Conservation (phyloP, 2,888 invertebrate genomes). For the Theretra japonica region DNA sequence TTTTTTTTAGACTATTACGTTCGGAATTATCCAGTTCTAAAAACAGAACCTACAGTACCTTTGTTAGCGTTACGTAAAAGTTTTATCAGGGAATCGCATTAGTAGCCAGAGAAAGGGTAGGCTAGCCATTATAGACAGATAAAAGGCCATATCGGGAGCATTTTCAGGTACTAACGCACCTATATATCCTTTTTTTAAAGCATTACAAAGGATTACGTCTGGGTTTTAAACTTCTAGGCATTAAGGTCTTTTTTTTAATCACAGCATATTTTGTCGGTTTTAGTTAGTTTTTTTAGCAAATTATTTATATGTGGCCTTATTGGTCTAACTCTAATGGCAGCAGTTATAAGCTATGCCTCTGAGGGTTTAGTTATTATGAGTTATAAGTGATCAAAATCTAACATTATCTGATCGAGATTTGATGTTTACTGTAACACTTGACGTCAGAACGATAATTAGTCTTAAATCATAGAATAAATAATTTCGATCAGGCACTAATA, state of each 20-base stretch:
- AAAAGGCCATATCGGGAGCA: constrained; percentile 8
- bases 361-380: no score
- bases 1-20: no score
- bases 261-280: background rate
- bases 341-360: no score
- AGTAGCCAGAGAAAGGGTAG: background rate
- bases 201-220: background rate
- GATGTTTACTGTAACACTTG: no score
- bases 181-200: constrained; percentile 4
- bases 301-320: no score
- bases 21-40: background rate
- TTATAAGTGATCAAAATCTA: no score
- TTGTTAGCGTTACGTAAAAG: background rate
- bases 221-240: background rate
- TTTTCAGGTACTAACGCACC: constrained; percentile 9
- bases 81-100: constrained; percentile 15
- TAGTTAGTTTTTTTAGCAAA: no score
- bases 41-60: background rate
- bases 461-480: no score
- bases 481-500: no score
- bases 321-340: no score
- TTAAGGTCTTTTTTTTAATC: background rate
- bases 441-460: no score
- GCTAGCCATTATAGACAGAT: background rate
- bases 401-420: no score